A percentile compares a stretch with the other conserved stretches of the same genome.
Evolutionary conservation across 2,888 invertebrate species (phyloP).

Genomic region (Gerris lacustris): DNA sequence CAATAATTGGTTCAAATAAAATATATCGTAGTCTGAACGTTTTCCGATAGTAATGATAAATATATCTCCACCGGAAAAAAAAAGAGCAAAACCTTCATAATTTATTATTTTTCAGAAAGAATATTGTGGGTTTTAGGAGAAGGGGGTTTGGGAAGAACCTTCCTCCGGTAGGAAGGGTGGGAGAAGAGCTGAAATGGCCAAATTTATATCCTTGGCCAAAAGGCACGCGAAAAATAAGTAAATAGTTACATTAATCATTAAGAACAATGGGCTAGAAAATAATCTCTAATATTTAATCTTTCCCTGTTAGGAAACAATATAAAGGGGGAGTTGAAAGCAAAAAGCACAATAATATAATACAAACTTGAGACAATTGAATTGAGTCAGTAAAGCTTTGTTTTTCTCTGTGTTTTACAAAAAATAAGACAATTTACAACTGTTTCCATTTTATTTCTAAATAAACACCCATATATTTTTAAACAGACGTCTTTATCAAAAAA

Average conservation of each 20-base stretch:
- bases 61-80: background rate
- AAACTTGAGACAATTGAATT: too few species aligned
- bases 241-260: slow-evolving; percentile 1
- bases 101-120: background rate
- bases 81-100: background rate
- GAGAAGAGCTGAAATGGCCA: too few species aligned
- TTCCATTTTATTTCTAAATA: too few species aligned
- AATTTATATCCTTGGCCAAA: background rate
- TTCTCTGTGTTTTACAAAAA: too few species aligned
- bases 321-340: background rate
- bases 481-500: too few species aligned
- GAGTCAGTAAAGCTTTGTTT: too few species aligned
- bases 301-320: background rate
- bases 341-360: too few species aligned
- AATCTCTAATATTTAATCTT: slow-evolving; percentile 1
- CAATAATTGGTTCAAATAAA: background rate
- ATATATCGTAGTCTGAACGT: background rate
- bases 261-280: background rate
- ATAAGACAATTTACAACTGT: too few species aligned
- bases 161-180: too few species aligned
- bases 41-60: slow-evolving; percentile 1
- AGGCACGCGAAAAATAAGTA: background rate
- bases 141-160: background rate
- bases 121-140: background rate
- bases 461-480: too few species aligned